Evolutionary conservation across 2,888 invertebrate species (phyloP), one percentile per base, ranked within the genome.

Genomic region (Andrena bicolor): DNA sequence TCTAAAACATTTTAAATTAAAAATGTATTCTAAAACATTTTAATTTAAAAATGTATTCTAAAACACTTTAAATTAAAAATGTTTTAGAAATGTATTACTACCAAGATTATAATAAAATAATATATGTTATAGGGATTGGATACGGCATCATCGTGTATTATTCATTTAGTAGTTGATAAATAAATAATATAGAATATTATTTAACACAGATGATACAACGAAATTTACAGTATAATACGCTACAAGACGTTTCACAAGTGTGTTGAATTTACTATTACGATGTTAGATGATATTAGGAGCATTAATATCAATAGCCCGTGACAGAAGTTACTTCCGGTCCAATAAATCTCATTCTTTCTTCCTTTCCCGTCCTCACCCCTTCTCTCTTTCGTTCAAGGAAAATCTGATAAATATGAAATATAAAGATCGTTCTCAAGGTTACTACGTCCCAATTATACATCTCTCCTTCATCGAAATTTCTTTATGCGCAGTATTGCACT

Each of bases 271-370:
- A 48, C 20, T 70, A 26, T 71, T 53, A 76, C n/a, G 23, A 8
- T 26, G 65, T 76, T 80, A 76, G 41, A 2, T 60, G 63, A 65
- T n/a, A 65, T 76, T 70, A 76, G 51, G 64, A 70, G 69, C 76
- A 80, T 81, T 79, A 80, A 81, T 81, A 81, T 79, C 81, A 81
- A 81, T 81, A 81, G 70, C 64, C 51, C 60, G 51, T 71, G 60
- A 60, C 66, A 71, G 60, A 76, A 61, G 74, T 65, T 60, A 70
- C 69, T 81, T 81, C 81, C 81, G 65, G 58, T 70, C 60, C 75
- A 65, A 74, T 74, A 78, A 79, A 79, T 79, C 60, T 79, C 30
- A 26, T 56, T 79, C 77, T 69, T 75, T 58, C 41, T 26, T 60
- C 35, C n/a, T 66, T 26, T 26, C 10, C 53, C 28, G 5, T 23